Conservation (phyloP, 2,888 invertebrate species). For the Sinelater perroti region DNA sequence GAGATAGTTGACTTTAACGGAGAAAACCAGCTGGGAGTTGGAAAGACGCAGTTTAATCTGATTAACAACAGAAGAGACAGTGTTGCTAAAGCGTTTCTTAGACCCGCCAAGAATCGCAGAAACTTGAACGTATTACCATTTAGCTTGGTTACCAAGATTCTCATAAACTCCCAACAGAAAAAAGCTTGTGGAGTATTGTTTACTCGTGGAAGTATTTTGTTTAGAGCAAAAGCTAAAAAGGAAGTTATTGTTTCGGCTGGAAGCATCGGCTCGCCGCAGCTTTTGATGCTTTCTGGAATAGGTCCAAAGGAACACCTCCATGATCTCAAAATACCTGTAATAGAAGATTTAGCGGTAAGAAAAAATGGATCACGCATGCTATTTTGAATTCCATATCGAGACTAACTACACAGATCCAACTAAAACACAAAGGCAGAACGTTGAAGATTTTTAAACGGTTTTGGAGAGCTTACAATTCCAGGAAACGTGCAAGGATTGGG, state of each 20-base stretch:
- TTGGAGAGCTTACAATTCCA: constrained; percentile 43
- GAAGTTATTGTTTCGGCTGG: constrained; percentile 83
- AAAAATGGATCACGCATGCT: constrained; percentile 78
- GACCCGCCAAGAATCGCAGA: constrained; percentile 68
- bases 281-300: constrained; percentile 84
- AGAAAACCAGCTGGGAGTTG: constrained; percentile 69
- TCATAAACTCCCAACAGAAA: constrained; percentile 69
- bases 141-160: constrained; percentile 72
- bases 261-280: constrained; percentile 80
- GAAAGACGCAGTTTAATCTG: constrained; percentile 72
- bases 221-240: constrained; percentile 66
- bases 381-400: constrained; percentile 73
- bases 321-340: constrained; percentile 66
- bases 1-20: constrained; percentile 75
- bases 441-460: constrained; percentile 38
- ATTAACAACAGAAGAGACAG: constrained; percentile 77
- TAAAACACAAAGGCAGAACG: neutral
- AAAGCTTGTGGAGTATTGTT: constrained; percentile 73
- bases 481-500: constrained; percentile 44
- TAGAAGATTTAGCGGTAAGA: constrained; percentile 76
- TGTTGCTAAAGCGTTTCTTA: constrained; percentile 77
- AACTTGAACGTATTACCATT: constrained; percentile 76
- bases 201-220: constrained; percentile 65
- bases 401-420: constrained; percentile 61
- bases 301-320: constrained; percentile 70